phyloP scores from a whole-genome alignment of 2,113 vertebrate genomes.

The Vireo altiloquus region DNA sequence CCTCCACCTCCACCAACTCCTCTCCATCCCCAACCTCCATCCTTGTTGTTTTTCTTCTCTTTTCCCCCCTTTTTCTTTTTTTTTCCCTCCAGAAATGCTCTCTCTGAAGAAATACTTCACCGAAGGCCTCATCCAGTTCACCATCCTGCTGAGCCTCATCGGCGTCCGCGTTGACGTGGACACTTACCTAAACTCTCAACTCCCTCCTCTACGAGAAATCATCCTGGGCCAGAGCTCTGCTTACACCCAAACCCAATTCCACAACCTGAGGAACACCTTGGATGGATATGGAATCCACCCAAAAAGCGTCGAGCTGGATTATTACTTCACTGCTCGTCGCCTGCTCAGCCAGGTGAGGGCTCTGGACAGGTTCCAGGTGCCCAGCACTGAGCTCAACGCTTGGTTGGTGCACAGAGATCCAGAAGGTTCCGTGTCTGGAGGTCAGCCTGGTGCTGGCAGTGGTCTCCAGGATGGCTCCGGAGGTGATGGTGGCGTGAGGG shows the following conservation, averaged over 20 bases:
- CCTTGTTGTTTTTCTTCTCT: too few relatives aligned
- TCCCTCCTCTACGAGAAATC: conserved; percentile 94
- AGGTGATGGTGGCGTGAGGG: conserved; percentile 84
- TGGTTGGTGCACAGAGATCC: conserved; percentile 96
- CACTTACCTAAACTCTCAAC: conserved; percentile 91
- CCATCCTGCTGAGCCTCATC: conserved; percentile 97
- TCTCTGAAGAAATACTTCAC: conserved; percentile 99
- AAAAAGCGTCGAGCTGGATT: conserved; percentile 95
- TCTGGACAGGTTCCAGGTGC: conserved; percentile 90
- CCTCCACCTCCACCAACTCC: background rate
- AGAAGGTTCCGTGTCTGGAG: conserved; percentile 85
- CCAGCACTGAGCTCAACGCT: conserved; percentile 88
- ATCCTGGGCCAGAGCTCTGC: conserved; percentile 98
- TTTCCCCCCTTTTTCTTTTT: too few relatives aligned
- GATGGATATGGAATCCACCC: conserved; percentile 97
- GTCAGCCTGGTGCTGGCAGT: conserved; percentile 81
- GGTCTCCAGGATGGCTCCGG: conserved; percentile 82
- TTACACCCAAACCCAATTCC: conserved; percentile 99
- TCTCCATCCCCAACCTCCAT: too few relatives aligned
- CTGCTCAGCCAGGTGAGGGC: conserved; percentile 93
- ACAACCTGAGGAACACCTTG: conserved; percentile 94
- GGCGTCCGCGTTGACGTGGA: conserved; percentile 98
- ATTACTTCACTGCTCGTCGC: conserved; percentile 87
- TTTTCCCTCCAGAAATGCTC: conserved; percentile 87
- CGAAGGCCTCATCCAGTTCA: conserved; percentile 99